Base-by-base conservation (phyloP, 2,113 vertebrate genomes). In the Gymnorhina tibicen region DNA sequence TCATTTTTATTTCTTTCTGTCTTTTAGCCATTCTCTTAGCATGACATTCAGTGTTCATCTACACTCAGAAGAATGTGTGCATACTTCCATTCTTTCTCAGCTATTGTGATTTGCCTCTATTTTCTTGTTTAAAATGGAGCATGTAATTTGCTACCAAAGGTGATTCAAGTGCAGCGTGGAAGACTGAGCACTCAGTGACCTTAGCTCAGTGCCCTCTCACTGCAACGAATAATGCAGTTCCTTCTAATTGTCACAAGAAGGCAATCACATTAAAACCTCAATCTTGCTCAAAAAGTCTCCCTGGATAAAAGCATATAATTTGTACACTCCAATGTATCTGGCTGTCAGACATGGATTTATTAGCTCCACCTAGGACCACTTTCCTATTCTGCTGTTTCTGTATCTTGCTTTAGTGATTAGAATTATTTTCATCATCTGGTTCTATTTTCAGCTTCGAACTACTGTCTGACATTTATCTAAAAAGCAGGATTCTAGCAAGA, bases 201-300 rank as follows among this genome's bases (percentile, higher is more conserved):
- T 95, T 50, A 91, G 52, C 69, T 95, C 90, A 13, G 30, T 92
- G 79, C 67, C 89, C 94, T 88, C 92, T 95, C 91, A 60, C 91
- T 89, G 62, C 93, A 93, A 87, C 28, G 9, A 94, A 81, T 93
- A 97, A 96, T 92, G 86, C 84, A 93, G 90, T 76, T 93, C 83
- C 88, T 97, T 95, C 97, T 95, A 97, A 98, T 98, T 97, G 96
- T 97, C 95, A 94, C 82, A 89, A 97, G 96, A 95, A 98, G 79
- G 86, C 95, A 97, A 97, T 95, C 92, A 87, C 93, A 98, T 97
- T 97, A 97, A 97, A 97, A 97, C 86, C 93, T 94, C 97, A 96
- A 96, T 98, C 96, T 97, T 75, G 58, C 91, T 94, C 72, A 69
- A 94, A 97, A 95, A 97, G 88, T 93, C 86, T 96, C 96, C 86